Percentiles rank a stretch among this genome's conserved stretches.
These are phyloP conservation scores for Ephialtes manifestator DNA, from an alignment of 2,888 invertebrate genomes.

Conservation along the genomic window DNA sequence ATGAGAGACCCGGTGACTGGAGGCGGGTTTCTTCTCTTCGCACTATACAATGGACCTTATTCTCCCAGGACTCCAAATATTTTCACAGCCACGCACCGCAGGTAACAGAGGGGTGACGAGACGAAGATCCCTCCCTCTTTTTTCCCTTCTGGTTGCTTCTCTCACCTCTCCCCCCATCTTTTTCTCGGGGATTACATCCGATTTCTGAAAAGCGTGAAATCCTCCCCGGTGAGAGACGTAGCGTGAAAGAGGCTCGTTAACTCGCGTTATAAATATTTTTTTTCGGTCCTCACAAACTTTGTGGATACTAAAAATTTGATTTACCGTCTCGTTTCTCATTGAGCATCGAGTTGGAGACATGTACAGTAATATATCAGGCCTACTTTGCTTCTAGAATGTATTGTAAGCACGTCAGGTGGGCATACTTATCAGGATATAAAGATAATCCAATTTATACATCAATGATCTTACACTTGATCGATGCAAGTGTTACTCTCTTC, in stretches of 20 bases:
- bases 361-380: conserved; percentile 3
- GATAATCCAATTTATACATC: conserved; percentile 22
- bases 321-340: conserved; percentile 53
- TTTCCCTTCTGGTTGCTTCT: conserved; percentile 41
- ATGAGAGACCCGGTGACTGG: conserved; percentile 62
- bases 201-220: conserved; percentile 74
- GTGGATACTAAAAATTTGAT: conserved; percentile 58
- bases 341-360: not conserved
- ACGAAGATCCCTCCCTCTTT: conserved; percentile 43
- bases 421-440: conserved; percentile 6
- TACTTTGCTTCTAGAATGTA: not conserved
- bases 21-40: conserved; percentile 43
- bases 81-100: conserved; percentile 82
- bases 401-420: not conserved
- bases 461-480: conserved; percentile 11
- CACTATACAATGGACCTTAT: conserved; percentile 67
- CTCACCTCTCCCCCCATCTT: conserved; percentile 43
- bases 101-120: conserved; percentile 61
- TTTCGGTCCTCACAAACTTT: conserved; percentile 15
- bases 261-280: conserved; percentile 68
- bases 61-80: conserved; percentile 80
- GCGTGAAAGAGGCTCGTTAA: conserved; percentile 72
- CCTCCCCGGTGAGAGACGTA: conserved; percentile 64
- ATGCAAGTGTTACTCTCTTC: conserved; percentile 6
- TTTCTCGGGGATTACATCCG: conserved; percentile 70